Conservation (phyloP, 2,797 vertebrate genomes). For the Lutjanus argentimaculatus region DNA sequence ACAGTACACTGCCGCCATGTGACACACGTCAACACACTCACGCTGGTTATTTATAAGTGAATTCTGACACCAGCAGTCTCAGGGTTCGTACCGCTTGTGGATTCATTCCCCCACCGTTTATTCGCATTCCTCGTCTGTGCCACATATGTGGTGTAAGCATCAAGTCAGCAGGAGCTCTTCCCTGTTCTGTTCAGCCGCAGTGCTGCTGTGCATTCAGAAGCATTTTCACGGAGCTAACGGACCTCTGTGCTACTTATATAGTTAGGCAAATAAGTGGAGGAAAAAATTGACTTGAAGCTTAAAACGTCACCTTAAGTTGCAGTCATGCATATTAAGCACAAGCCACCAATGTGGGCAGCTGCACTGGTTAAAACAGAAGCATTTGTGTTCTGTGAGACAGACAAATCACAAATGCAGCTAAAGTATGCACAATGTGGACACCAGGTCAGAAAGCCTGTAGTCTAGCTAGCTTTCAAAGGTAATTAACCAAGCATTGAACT, state of each 20-base stretch:
- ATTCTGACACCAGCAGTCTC: neutral
- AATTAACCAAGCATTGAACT: neutral
- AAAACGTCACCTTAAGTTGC: neutral
- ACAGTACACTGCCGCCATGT: neutral
- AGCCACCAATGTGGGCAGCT: neutral
- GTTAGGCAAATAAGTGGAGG: neutral
- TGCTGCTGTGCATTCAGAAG: constrained; percentile 8
- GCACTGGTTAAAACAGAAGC: neutral
- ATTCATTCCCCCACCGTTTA: neutral
- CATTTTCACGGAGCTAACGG: neutral
- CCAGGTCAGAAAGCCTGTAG: neutral
- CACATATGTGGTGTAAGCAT: neutral
- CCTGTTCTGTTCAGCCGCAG: neutral
- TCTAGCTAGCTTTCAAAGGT: neutral
- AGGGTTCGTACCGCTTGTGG: no score
- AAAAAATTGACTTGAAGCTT: neutral
- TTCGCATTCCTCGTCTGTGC: neutral
- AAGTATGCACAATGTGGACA: neutral
- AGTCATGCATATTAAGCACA: neutral
- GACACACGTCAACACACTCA: neutral
- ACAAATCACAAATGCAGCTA: neutral
- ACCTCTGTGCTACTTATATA: neutral
- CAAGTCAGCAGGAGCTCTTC: neutral
- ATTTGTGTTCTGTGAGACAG: neutral
- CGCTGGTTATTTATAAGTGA: constrained; percentile 26